Conservation (phyloP, 2,113 vertebrate species). For the Paraplagusia blochii region DNA sequence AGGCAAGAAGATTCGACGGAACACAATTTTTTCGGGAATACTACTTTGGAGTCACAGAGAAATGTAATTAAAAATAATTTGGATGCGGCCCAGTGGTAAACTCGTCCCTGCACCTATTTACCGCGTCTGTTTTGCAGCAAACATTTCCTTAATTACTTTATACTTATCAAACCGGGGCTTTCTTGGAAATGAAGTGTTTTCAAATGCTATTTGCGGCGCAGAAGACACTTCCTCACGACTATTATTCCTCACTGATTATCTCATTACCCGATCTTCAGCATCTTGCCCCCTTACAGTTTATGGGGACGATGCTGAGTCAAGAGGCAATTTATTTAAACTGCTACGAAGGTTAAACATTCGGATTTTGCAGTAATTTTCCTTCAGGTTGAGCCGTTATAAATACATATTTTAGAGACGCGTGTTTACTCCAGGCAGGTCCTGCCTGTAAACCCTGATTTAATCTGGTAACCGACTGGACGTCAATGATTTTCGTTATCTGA, state of each 20-base stretch:
- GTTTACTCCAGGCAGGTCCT: conserved; percentile 53
- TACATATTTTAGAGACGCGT: conserved; percentile 61
- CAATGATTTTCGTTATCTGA: conserved; percentile 70
- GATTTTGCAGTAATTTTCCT: background rate
- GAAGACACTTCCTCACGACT: too few relatives aligned
- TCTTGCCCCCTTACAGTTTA: conserved; percentile 30
- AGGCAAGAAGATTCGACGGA: too few relatives aligned
- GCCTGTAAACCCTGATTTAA: conserved; percentile 61
- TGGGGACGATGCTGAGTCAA: conserved; percentile 27
- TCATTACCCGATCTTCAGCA: conserved; percentile 8
- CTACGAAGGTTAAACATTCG: conserved; percentile 24
- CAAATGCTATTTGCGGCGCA: too few relatives aligned
- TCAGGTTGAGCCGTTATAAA: conserved; percentile 47
- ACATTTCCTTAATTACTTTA: too few relatives aligned
- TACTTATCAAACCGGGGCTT: too few relatives aligned
- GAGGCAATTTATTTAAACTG: conserved; percentile 45
- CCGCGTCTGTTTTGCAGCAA: too few relatives aligned
- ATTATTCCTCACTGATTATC: background rate
- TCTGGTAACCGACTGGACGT: conserved; percentile 55
- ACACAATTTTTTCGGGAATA: too few relatives aligned
- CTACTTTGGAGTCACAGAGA: too few relatives aligned
- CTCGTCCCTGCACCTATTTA: too few relatives aligned
- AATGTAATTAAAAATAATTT: too few relatives aligned
- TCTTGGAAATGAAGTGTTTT: too few relatives aligned
- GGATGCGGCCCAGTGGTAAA: too few relatives aligned